Evolutionary conservation across 2,113 vertebrate genomes (phyloP).

Genomic region (Sus scrofa): DNA sequence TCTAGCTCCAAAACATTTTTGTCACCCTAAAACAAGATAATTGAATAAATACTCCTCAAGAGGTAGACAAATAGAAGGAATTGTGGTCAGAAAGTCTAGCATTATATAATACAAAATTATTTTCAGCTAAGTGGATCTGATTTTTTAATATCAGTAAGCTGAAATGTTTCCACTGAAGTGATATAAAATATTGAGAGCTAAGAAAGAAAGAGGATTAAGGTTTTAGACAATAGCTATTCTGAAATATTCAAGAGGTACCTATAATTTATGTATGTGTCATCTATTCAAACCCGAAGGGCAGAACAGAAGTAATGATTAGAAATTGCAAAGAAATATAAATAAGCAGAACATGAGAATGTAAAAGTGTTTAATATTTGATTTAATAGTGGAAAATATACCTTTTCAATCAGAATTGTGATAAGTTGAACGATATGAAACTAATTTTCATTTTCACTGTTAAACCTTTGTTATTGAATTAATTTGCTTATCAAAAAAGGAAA

Average conservation of each 20-base stretch:
- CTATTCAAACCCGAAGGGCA: not conserved
- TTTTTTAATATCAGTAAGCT: not conserved
- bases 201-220: not conserved
- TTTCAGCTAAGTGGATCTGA: not conserved
- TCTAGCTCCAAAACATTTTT: not conserved
- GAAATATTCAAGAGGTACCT: not conserved
- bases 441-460: constrained; percentile 17
- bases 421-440: not conserved
- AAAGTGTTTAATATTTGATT: not conserved
- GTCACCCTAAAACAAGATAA: not conserved
- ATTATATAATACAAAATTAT: not conserved
- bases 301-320: not conserved
- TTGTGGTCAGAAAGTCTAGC: not conserved
- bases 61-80: not conserved
- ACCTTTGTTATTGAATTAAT: not conserved
- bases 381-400: not conserved
- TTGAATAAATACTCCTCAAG: not conserved
- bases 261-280: not conserved
- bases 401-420: not conserved
- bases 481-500: not conserved
- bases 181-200: not conserved
- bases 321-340: not conserved
- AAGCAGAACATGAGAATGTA: not conserved
- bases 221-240: not conserved
- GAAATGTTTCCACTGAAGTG: not conserved